Percentiles rank a stretch among this genome's conserved stretches.
Evolutionary conservation across 1,140 invertebrate species (phyloP).

Genomic region (Phenacoccus solenopsis): DNA sequence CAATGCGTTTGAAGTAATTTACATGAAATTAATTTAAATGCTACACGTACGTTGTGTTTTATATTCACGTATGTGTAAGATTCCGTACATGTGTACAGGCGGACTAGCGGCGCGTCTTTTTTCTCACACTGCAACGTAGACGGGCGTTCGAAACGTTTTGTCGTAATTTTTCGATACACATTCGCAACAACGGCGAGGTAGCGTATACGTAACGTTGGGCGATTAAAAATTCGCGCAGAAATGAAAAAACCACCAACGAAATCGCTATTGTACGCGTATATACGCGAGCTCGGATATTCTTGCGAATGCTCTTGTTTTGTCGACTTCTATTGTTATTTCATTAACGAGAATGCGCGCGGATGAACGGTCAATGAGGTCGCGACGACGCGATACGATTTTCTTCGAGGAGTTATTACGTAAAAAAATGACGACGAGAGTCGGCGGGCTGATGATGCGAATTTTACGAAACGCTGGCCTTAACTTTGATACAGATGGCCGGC

Average conservation of each 20-base stretch:
- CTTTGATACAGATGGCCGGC: neutral
- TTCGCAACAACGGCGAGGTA: neutral
- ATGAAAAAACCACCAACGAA: neutral
- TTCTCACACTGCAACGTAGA: too few relatives aligned
- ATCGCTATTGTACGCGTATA: neutral
- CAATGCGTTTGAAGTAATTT: too few relatives aligned
- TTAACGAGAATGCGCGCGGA: neutral
- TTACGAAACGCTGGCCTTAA: neutral
- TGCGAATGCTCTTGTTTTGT: too few relatives aligned
- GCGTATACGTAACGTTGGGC: neutral
- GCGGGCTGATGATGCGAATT: too few relatives aligned
- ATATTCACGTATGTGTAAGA: too few relatives aligned
- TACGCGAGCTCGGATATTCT: too few relatives aligned
- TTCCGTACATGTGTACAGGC: too few relatives aligned
- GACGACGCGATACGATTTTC: neutral
- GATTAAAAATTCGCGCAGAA: too few relatives aligned
- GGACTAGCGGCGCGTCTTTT: too few relatives aligned
- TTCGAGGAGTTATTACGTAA: neutral
- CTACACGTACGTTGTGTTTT: too few relatives aligned
- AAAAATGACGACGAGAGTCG: neutral
- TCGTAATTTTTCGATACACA: neutral
- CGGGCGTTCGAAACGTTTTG: neutral
- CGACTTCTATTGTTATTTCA: neutral
- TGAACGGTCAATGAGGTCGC: neutral
- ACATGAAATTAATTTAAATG: too few relatives aligned